Percentiles rank a stretch among this genome's conserved stretches.
Conservation (phyloP, 1,140 invertebrate species). For the Hypsibius dujardini region DNA sequence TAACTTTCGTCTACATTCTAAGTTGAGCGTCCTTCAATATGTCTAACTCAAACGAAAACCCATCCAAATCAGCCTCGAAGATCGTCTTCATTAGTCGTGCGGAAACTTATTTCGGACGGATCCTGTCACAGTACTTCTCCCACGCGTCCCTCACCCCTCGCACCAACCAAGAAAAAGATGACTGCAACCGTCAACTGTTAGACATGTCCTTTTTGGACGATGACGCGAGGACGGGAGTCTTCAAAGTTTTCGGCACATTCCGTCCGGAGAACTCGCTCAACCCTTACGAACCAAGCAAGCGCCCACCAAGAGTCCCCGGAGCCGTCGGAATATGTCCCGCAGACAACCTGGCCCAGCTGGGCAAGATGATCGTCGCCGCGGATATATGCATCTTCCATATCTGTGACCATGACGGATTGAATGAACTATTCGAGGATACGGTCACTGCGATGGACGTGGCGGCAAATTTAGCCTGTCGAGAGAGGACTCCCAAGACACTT, state of each 20-base stretch:
- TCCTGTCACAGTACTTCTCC: neutral
- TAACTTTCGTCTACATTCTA: too few relatives aligned
- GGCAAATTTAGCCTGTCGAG: neutral
- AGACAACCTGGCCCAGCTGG: neutral
- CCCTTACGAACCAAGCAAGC: neutral
- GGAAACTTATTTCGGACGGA: neutral
- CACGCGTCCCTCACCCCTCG: neutral
- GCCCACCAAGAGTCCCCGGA: neutral
- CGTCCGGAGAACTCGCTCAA: neutral
- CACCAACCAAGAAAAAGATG: neutral
- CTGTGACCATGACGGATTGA: neutral
- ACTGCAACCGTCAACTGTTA: neutral
- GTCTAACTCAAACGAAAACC: too few relatives aligned
- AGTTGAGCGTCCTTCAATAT: too few relatives aligned
- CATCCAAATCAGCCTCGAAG: neutral
- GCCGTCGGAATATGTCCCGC: neutral
- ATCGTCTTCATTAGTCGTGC: conserved; percentile 9
- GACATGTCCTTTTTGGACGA: neutral
- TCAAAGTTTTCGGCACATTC: conserved; percentile 1
- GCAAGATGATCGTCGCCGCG: neutral
- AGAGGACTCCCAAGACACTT: neutral
- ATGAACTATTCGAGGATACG: neutral
- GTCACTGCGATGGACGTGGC: neutral
- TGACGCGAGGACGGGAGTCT: neutral
- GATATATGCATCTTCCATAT: conserved; percentile 2